Evolutionary conservation across 2,888 invertebrate genomes (phyloP).

Genomic region (Pheosia tremula): DNA sequence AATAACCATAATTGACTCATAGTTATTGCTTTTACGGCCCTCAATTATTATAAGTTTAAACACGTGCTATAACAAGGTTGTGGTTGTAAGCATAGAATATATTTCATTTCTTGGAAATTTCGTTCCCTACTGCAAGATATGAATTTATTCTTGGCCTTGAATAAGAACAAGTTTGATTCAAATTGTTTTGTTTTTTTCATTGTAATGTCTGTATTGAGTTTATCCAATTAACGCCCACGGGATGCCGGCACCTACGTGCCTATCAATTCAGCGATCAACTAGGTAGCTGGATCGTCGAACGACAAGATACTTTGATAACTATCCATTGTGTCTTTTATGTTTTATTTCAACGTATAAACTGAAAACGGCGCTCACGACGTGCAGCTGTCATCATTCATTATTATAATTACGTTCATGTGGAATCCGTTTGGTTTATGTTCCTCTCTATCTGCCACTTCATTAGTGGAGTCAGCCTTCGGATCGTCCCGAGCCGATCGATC

Average conservation of each 20-base stretch:
- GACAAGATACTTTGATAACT: not conserved
- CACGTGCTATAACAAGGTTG: not conserved
- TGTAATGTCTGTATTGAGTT: conserved; percentile 44
- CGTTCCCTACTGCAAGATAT: not conserved
- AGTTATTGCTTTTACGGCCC: not conserved
- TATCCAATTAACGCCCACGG: conserved; percentile 59
- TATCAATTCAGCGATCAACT: conserved; percentile 46
- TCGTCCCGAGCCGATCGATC: too few species aligned
- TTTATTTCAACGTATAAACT: not conserved
- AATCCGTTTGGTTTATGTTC: not conserved
- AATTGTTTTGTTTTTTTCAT: conserved; percentile 35
- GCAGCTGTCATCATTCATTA: conserved; percentile 1
- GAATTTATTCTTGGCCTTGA: conserved; percentile 5
- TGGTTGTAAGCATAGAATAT: not conserved
- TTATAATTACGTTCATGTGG: not conserved
- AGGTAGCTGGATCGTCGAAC: conserved; percentile 38
- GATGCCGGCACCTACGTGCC: conserved; percentile 35
- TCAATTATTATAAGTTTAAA: not conserved
- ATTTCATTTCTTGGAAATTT: not conserved
- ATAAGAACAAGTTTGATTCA: conserved; percentile 22
- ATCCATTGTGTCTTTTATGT: not conserved
- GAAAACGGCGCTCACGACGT: not conserved
- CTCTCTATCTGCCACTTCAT: not conserved
- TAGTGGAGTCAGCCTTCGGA: not conserved
- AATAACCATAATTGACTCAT: conserved; percentile 28